Evolutionary conservation across 2,797 vertebrate species (phyloP).

Genomic region (Bufotes viridis): DNA sequence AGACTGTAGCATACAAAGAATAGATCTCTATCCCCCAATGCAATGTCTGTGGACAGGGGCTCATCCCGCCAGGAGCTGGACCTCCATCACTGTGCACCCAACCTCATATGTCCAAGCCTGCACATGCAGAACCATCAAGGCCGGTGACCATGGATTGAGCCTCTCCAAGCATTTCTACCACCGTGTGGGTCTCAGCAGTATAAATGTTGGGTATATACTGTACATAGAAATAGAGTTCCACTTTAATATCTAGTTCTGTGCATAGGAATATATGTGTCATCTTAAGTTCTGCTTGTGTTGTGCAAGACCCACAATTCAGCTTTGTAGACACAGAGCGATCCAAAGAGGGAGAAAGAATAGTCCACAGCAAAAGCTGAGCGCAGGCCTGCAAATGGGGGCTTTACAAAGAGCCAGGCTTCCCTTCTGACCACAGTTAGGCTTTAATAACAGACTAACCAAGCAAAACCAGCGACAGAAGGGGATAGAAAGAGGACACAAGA

Average conservation of each 20-base stretch:
- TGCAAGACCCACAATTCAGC: neutral
- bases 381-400: neutral
- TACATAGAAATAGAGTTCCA: too few species aligned
- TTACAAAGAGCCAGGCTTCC: conserved; percentile 55
- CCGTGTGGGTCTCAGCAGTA: neutral
- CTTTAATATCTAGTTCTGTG: neutral
- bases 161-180: too few species aligned
- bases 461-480: conserved; percentile 66
- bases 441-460: conserved; percentile 68
- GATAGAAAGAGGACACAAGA: conserved; percentile 52
- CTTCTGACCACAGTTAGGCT: conserved; percentile 63
- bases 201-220: neutral
- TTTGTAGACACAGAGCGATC: neutral
- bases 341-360: neutral
- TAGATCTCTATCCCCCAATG: too few species aligned
- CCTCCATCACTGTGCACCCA: too few species aligned
- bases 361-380: neutral
- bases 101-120: too few species aligned
- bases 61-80: too few species aligned
- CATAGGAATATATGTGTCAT: neutral
- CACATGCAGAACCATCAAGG: too few species aligned
- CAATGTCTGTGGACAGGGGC: too few species aligned
- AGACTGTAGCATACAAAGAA: too few species aligned
- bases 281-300: neutral
- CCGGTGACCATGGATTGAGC: too few species aligned